Evolutionary conservation across 2,797 vertebrate species (phyloP).

Genomic region (Micropoecilia bifurca): DNA sequence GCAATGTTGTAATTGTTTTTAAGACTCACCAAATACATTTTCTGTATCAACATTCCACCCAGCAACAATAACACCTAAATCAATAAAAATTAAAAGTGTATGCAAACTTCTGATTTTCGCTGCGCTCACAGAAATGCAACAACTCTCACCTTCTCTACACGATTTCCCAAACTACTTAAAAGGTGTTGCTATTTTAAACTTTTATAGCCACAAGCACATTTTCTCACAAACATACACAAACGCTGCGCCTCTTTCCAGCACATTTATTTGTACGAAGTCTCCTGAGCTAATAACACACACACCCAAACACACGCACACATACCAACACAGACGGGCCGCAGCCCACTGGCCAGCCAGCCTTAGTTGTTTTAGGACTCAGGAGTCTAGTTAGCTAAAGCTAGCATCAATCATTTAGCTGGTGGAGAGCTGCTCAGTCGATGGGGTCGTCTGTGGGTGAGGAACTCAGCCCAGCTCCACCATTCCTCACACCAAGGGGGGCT

Average conservation of each 20-base stretch:
- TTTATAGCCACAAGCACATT: conserved; percentile 54
- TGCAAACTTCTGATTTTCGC: background rate
- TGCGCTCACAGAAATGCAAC: background rate
- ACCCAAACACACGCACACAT: conserved; percentile 9
- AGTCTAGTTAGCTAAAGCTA: conserved; percentile 71
- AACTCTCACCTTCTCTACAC: conserved; percentile 20
- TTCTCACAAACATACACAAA: conserved; percentile 54
- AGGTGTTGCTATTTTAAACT: conserved; percentile 49
- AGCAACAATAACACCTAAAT: background rate
- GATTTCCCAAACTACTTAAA: conserved; percentile 35
- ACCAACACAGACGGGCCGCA: conserved; percentile 15
- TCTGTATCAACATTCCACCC: background rate
- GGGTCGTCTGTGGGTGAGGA: conserved; percentile 68
- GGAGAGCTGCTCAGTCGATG: conserved; percentile 54
- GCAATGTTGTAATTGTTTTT: background rate
- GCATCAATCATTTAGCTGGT: conserved; percentile 70
- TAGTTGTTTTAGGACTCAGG: conserved; percentile 68
- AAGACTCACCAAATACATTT: background rate
- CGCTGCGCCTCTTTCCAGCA: conserved; percentile 30
- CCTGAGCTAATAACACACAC: conserved; percentile 51
- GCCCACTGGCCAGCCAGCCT: conserved; percentile 41
- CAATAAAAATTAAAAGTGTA: background rate
- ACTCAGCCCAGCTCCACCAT: conserved; percentile 46
- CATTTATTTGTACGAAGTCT: conserved; percentile 62
- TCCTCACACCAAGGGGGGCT: conserved; percentile 45